Base-by-base conservation (phyloP, 2,888 invertebrate genomes). In the Parascotia fuliginaria region DNA sequence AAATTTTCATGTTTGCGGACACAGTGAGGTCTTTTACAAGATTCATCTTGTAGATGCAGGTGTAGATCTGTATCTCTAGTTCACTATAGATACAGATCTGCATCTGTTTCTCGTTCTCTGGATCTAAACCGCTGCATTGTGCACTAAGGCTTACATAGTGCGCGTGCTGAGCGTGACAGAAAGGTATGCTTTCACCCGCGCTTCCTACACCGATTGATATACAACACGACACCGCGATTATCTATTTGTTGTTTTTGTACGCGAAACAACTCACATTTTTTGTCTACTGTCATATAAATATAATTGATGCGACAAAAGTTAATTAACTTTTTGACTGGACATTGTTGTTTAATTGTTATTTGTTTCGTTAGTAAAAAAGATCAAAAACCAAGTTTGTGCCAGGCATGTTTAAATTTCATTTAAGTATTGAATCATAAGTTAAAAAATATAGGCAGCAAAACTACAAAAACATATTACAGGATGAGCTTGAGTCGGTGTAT, bases 161-260 rank as follows among this genome's bases (percentile, higher is more conserved):
- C 69, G 75, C 77, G 76, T 73, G 79, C 75, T 70, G 61, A 48
- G 65, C 79, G 78, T 77, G 77, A 77, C 73, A 61, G 68, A 65
- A 65, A 68, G 64, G 54, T 47, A 59, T 54, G 71, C 79, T 80
- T 79, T 79, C 79, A 73, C 79, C 59, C 60, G 64, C 67, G 68
- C 62, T 75, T 75, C 78, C 75, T 68, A 55, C 68, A 48, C 59
- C 62, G 66, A 69, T 69, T 65, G 59, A 67, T 67, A 67, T 62
- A 65, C 67, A 67, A 70, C 73, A 77, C 75, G 75, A 75, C 72
- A 63, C 38, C 44, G 49, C 55, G 37, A 73, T 77, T 73, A 74
- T 75, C 57, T 55, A 64, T 69, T 72, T 64, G 50, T 50, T 52
- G 44, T 65, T 62, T 58, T 74, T 64, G 32, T 36, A 42, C 43